Conservation (phyloP, 2,797 vertebrate species). For the Rhynchotus rufescens region DNA sequence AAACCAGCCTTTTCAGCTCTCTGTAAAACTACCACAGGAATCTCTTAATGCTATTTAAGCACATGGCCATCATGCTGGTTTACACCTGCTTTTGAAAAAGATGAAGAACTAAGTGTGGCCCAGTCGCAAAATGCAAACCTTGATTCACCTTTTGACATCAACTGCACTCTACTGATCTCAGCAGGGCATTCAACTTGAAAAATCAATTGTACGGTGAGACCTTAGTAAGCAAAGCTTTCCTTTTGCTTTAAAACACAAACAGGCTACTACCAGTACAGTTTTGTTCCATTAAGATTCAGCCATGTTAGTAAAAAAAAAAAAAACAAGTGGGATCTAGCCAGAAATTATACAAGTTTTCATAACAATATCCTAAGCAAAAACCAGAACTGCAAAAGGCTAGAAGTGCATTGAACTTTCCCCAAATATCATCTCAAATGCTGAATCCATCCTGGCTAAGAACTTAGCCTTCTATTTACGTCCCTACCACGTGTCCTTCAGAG, state of each 20-base stretch:
- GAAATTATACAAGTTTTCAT: background rate
- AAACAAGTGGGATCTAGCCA: background rate
- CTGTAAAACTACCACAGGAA: background rate
- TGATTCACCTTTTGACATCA: background rate
- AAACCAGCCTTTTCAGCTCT: conserved; percentile 13
- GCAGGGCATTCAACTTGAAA: background rate
- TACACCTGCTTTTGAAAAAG: background rate
- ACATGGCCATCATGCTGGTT: background rate
- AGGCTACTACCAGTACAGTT: background rate
- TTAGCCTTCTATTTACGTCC: background rate
- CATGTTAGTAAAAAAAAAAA: conserved; percentile 8
- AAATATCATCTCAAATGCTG: background rate
- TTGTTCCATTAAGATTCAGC: background rate
- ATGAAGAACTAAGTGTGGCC: background rate
- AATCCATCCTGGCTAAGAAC: background rate
- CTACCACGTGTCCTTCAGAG: background rate
- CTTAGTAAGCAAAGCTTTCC: background rate
- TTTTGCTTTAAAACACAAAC: background rate
- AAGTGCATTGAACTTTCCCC: background rate
- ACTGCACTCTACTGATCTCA: background rate
- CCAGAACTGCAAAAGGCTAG: background rate
- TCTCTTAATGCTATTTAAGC: conserved; percentile 32
- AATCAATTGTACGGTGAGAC: background rate
- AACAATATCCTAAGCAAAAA: background rate
- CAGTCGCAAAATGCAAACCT: background rate